A percentile compares a stretch with the other conserved stretches of the same genome.
These are phyloP conservation scores for Cactoblastis cactorum DNA, from an alignment of 2,888 invertebrate species.

Conservation along the genomic window DNA sequence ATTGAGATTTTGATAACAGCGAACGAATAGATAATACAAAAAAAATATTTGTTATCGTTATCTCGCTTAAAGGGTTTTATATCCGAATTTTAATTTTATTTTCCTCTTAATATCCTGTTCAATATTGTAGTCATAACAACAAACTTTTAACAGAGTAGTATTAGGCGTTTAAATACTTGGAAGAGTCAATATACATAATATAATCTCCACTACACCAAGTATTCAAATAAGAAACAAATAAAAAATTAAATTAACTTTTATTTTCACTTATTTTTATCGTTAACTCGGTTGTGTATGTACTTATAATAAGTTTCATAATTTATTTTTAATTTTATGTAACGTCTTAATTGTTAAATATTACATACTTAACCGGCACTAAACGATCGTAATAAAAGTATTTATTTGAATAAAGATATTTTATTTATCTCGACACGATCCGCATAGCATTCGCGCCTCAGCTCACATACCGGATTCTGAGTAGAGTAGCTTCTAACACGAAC, in stretches of 20 bases:
- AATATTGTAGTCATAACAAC: conserved; percentile 32
- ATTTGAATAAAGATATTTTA: conserved; percentile 68
- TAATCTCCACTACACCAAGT: conserved; percentile 70
- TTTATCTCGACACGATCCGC: conserved; percentile 43
- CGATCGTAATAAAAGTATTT: conserved; percentile 74
- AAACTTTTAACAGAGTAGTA: conserved; percentile 57
- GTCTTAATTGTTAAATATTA: conserved; percentile 70
- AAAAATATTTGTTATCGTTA: conserved; percentile 52
- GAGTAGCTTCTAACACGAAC: conserved; percentile 67
- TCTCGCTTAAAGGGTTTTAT: conserved; percentile 44
- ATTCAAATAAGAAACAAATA: conserved; percentile 44
- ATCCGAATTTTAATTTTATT: conserved; percentile 51
- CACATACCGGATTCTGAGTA: conserved; percentile 74
- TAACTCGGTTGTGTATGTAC: conserved; percentile 79
- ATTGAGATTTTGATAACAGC: conserved; percentile 53
- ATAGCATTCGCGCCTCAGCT: conserved; percentile 51
- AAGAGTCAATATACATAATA: conserved; percentile 47
- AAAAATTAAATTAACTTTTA: conserved; percentile 41
- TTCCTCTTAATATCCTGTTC: conserved; percentile 32
- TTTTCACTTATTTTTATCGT: conserved; percentile 53
- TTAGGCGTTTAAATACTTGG: conserved; percentile 42
- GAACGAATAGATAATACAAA: conserved; percentile 28
- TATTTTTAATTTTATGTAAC: conserved; percentile 71
- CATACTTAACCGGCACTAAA: conserved; percentile 73
- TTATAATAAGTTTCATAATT: conserved; percentile 71